Evolutionary conservation across 2,888 invertebrate species (phyloP).

Genomic region (Protophormia terraenovae): DNA sequence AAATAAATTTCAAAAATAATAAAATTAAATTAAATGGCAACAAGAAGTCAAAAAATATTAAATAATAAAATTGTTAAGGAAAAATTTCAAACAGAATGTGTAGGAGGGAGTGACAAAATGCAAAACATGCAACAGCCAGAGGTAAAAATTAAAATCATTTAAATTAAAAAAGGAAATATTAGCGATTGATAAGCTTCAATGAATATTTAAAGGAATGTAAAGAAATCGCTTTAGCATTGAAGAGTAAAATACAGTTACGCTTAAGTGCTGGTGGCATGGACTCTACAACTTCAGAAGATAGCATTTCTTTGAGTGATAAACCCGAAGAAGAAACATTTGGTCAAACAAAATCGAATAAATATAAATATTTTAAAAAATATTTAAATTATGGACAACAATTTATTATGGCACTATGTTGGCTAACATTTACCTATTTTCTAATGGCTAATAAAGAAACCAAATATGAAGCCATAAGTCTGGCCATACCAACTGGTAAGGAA

Average conservation of each 20-base stretch:
- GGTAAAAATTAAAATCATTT: no score
- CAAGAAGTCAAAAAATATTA: no score
- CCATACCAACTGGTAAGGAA: constrained; percentile 15
- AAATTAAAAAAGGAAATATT: no score
- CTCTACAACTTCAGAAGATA: constrained; percentile 14
- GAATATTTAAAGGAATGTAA: neutral
- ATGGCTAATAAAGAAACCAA: constrained; percentile 54
- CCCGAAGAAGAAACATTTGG: constrained; percentile 22
- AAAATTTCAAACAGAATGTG: no score
- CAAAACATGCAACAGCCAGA: no score
- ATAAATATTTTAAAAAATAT: neutral
- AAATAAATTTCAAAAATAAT: no score
- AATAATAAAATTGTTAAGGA: no score
- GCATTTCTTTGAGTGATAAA: constrained; percentile 13
- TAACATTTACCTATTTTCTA: constrained; percentile 54
- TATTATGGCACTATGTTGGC: constrained; percentile 53
- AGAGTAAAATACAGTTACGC: neutral
- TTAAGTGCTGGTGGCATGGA: constrained; percentile 9
- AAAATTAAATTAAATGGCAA: no score
- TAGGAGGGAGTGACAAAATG: no score
- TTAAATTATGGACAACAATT: neutral
- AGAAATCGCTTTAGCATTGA: neutral
- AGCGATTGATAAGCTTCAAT: no score
- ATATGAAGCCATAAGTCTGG: neutral
- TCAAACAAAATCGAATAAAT: neutral